Base-by-base conservation (phyloP, 2,113 vertebrate genomes). In the Perccottus glenii region DNA sequence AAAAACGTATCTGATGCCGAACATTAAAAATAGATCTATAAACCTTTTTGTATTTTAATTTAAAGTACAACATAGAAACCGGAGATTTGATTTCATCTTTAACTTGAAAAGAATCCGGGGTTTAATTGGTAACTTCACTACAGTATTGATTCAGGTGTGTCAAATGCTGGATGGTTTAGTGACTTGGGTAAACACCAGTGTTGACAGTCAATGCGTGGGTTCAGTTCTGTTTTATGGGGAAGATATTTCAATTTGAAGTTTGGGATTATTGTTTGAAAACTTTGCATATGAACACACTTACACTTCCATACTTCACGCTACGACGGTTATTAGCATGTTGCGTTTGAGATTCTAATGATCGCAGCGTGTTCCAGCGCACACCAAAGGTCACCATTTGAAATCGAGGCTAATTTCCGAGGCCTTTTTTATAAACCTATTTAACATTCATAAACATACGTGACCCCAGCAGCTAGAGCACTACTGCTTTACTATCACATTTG, bases 401-500 rank as follows among this genome's bases (percentile, higher is more conserved):
- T 88, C 66, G 71, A 75, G 88, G 87, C 84, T 92, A 88, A 91
- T 91, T 85, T 60, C 78, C 73, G 70, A 70, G 78, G 59, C 78
- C 82, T 86, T 87, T 72, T 49, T 85, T 83, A 80, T 64, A 69
- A 32, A 73, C 70, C 77, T 88, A 67, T 78, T 90, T 87, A 91
- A 84, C 83, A 91, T 92, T 90, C 88, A 87, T 76, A 81, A 86
- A 83, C 75, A 60, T 64, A 73, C 80, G 71, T 90, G 88, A 91
- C 85, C 89, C 70, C 85, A 77, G 64, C 71, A 87, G 81, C 81
- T 49, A 76, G 81, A 82, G 72, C 68, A 19, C 85, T 55, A 85
- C 77, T 79, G 80, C 70, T 78, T 69, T 81, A 51, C 85, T 81
- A 87, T 87, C 89, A 80, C 79, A 84, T 81, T 82, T 78, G 76